Evolutionary conservation across 2,797 vertebrate species (phyloP).

Genomic region (Phylloscopus collybita): DNA sequence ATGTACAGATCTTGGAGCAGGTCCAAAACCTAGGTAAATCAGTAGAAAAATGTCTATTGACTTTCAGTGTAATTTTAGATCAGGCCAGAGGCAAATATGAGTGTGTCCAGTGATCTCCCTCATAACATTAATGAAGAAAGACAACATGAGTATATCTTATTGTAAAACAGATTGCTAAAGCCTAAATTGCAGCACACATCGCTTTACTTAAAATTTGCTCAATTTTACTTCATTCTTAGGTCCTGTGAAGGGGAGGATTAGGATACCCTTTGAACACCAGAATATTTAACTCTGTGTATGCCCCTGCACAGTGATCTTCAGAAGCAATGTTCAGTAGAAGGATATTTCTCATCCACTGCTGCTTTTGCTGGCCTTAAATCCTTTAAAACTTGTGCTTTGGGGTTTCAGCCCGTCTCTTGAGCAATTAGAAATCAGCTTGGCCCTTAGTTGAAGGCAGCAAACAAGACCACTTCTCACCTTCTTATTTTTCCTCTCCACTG

Average conservation of each 20-base stretch:
- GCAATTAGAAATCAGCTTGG: background rate
- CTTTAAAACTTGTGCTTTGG: background rate
- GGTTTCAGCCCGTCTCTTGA: background rate
- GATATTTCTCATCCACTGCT: background rate
- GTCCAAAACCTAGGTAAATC: slow-evolving; percentile 4
- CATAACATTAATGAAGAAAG: slow-evolving; percentile 11
- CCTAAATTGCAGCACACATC: background rate
- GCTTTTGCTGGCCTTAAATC: background rate
- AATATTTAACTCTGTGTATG: rapidly evolving
- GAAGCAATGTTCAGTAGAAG: background rate
- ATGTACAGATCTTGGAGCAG: background rate
- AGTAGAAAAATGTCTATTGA: background rate
- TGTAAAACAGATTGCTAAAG: background rate
- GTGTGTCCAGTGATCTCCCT: background rate
- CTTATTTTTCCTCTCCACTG: background rate
- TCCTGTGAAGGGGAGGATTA: background rate
- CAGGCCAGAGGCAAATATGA: background rate
- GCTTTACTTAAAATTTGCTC: background rate
- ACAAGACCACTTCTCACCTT: background rate
- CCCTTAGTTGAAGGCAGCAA: background rate
- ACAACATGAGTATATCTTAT: background rate
- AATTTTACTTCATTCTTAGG: background rate
- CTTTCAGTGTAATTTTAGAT: slow-evolving; percentile 6
- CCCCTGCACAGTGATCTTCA: background rate
- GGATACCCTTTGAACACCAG: background rate